Percentiles rank a stretch among this genome's conserved stretches.
Evolutionary conservation across 2,113 vertebrate species (phyloP).

Genomic region (Hemicordylus capensis): DNA sequence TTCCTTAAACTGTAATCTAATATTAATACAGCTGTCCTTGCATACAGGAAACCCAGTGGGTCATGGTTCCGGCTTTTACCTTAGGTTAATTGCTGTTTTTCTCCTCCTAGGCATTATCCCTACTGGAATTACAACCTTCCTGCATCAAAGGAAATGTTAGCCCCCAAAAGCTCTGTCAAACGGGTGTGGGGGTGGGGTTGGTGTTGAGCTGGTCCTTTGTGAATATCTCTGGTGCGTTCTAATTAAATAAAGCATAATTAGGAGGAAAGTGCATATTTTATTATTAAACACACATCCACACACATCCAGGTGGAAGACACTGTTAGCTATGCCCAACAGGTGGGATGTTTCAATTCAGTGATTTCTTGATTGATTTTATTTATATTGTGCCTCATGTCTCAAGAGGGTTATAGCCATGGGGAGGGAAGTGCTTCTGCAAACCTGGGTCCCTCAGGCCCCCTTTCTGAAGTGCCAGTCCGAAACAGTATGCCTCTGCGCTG

Average conservation of each 20-base stretch:
- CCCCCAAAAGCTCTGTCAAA: conserved; percentile 21
- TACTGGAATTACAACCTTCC: background rate
- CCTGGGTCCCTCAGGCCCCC: too few species aligned
- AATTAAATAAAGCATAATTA: conserved; percentile 43
- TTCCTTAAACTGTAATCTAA: background rate
- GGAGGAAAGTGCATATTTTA: background rate
- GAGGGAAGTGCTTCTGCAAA: background rate
- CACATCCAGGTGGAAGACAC: conserved; percentile 10
- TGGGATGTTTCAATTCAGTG: background rate
- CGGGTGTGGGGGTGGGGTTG: background rate
- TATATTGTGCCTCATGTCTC: background rate
- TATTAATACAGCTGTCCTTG: background rate
- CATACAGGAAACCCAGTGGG: background rate
- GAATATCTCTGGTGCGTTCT: conserved; percentile 19
- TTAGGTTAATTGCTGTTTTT: background rate
- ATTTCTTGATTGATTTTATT: background rate
- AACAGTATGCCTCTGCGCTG: too few species aligned
- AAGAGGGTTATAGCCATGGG: background rate
- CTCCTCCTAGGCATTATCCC: background rate
- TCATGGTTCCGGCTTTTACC: background rate
- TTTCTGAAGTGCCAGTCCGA: background rate
- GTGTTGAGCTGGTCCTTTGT: background rate
- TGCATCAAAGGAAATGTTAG: conserved; percentile 22
- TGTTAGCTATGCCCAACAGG: conserved; percentile 28
- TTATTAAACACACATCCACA: conserved; percentile 26